Evolutionary conservation across 2,888 invertebrate genomes (phyloP).

Genomic region (Ornithoptera priamus): DNA sequence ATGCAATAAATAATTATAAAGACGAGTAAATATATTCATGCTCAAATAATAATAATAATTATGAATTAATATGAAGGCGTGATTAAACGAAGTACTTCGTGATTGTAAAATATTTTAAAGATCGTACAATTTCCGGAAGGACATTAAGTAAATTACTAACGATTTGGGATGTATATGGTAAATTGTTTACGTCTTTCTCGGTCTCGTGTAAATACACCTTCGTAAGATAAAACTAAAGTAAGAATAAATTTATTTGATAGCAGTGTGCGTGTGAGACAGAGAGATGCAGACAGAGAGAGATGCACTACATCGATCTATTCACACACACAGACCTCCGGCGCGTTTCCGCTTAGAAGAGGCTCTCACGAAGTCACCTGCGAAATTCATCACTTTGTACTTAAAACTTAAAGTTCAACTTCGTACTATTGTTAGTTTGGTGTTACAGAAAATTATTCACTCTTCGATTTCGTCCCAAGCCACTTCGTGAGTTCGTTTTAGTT

Average conservation of each 20-base stretch:
- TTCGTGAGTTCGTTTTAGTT: slow-evolving; percentile 67
- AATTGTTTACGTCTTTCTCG: not conserved
- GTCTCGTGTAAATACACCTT: slow-evolving; percentile 27
- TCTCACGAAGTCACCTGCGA: slow-evolving; percentile 79
- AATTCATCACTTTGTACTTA: slow-evolving; percentile 61
- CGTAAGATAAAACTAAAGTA: slow-evolving; percentile 27
- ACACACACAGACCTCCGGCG: slow-evolving; percentile 74
- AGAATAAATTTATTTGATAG: slow-evolving; percentile 35
- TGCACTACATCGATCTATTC: slow-evolving; percentile 77
- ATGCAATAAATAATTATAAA: slow-evolving; percentile 8
- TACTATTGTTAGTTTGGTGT: slow-evolving; percentile 52
- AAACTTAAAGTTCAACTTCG: slow-evolving; percentile 44
- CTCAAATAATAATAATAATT: slow-evolving; percentile 14
- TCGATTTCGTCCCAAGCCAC: slow-evolving; percentile 63
- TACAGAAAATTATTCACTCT: slow-evolving; percentile 34
- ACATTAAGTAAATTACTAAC: not conserved
- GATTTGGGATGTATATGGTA: not conserved
- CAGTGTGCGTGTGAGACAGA: slow-evolving; percentile 71
- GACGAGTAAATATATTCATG: slow-evolving; percentile 18
- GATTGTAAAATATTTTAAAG: not conserved
- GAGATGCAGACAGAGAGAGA: slow-evolving; percentile 70
- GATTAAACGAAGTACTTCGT: slow-evolving; percentile 17
- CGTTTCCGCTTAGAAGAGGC: slow-evolving; percentile 67
- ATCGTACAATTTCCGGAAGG: not conserved
- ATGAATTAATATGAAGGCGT: slow-evolving; percentile 18